These are phyloP conservation scores for Xenotilapia leptura DNA, from an alignment of 2,113 vertebrate genomes.

Conservation along the genomic window DNA sequence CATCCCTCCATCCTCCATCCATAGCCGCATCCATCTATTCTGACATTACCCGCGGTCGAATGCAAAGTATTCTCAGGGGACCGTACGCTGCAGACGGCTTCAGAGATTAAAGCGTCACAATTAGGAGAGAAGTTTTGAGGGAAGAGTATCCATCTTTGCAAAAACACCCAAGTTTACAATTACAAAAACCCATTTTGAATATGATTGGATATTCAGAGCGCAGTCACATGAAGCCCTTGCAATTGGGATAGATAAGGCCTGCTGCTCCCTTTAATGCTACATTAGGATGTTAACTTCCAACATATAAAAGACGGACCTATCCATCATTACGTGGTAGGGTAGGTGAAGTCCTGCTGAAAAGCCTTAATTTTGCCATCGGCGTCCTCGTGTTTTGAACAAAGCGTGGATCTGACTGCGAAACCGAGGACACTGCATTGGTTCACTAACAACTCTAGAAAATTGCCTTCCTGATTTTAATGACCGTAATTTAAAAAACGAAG, in stretches of 20 bases:
- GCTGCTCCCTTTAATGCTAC: background rate
- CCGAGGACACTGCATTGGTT: background rate
- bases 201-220: background rate
- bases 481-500: fast-evolving
- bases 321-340: background rate
- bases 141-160: background rate
- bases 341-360: fast-evolving
- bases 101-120: conserved; percentile 11
- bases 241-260: background rate
- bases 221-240: background rate
- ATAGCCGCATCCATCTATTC: background rate
- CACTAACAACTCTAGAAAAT: background rate
- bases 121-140: conserved; percentile 19
- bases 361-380: fast-evolving
- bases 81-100: conserved; percentile 2
- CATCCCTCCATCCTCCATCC: conserved; percentile 33
- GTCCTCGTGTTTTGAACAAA: background rate
- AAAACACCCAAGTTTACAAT: background rate
- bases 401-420: fast-evolving
- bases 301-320: background rate
- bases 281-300: background rate
- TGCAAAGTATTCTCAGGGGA: conserved; percentile 19
- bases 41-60: conserved; percentile 13
- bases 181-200: background rate
- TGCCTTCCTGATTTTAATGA: background rate